Percentiles rank a stretch among this genome's conserved stretches.
phyloP scores from a whole-genome alignment of 2,797 vertebrate genomes.

The Dermochelys coriacea region DNA sequence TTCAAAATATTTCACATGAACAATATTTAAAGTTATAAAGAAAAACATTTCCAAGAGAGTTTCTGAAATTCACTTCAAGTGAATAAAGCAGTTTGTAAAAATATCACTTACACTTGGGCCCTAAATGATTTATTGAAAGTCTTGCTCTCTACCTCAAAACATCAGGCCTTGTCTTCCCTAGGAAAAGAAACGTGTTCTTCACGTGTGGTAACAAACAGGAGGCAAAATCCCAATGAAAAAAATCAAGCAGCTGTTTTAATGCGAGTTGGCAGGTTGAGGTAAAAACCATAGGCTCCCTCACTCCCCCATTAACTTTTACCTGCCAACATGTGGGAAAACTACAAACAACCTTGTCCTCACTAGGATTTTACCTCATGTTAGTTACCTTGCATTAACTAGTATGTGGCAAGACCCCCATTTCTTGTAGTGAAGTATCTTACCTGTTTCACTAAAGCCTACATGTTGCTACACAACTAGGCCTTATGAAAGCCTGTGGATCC shows the following conservation, averaged over 20 bases:
- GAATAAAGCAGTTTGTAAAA: neutral
- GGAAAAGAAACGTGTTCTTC: neutral
- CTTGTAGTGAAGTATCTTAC: neutral
- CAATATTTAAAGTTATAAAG: slow-evolving; percentile 1
- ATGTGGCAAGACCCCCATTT: neutral
- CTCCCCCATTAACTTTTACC: neutral
- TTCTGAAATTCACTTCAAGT: slow-evolving; percentile 10
- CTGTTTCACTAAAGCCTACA: slow-evolving; percentile 22
- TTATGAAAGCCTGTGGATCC: slow-evolving; percentile 40
- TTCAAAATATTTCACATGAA: slow-evolving; percentile 12
- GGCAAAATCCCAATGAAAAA: neutral
- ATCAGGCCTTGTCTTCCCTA: neutral
- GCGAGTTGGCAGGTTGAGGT: neutral
- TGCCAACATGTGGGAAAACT: neutral
- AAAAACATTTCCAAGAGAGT: neutral
- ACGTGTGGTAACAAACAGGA: neutral
- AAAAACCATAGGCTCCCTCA: too few relatives aligned
- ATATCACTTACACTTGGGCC: neutral
- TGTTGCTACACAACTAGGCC: slow-evolving; percentile 4
- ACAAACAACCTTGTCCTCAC: neutral
- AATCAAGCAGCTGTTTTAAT: neutral
- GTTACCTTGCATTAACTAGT: neutral
- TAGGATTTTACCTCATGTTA: neutral
- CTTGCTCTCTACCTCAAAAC: neutral
- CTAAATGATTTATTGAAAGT: neutral